phyloP scores from a whole-genome alignment of 2,888 invertebrate species.

The Craniophora ligustri region DNA sequence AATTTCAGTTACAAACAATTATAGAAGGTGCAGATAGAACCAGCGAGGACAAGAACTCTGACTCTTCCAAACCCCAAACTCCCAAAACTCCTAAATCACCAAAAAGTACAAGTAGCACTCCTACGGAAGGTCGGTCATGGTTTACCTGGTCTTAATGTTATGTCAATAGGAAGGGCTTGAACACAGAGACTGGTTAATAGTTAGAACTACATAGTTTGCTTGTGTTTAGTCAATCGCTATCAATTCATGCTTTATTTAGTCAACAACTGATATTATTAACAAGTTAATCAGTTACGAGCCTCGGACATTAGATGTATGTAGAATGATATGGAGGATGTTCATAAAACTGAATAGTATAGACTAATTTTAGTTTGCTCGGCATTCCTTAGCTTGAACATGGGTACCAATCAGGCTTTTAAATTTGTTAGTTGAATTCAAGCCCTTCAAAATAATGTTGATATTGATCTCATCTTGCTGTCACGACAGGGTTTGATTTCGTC shows the following conservation, averaged over 20 bases:
- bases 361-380: not conserved
- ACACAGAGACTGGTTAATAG: constrained; percentile 14
- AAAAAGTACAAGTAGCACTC: constrained; percentile 68
- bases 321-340: not conserved
- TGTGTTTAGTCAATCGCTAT: constrained; percentile 30
- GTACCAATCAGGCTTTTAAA: not conserved
- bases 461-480: constrained; percentile 54
- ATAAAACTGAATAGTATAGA: constrained; percentile 9
- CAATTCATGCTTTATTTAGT: constrained; percentile 8
- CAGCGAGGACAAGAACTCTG: constrained; percentile 65
- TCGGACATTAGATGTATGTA: too few species aligned
- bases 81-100: constrained; percentile 72
- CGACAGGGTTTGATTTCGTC: constrained; percentile 58
- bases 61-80: constrained; percentile 71
- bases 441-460: constrained; percentile 28
- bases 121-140: constrained; percentile 85
- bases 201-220: constrained; percentile 1
- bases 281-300: not conserved
- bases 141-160: constrained; percentile 87
- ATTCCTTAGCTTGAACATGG: constrained; percentile 5
- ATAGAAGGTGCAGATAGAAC: constrained; percentile 66
- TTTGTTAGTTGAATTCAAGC: constrained; percentile 24
- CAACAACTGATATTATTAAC: constrained; percentile 8
- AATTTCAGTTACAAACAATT: constrained; percentile 74
- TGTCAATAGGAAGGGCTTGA: constrained; percentile 38